Conservation (phyloP, 2,113 vertebrate genomes). For the Pedetes capensis region DNA sequence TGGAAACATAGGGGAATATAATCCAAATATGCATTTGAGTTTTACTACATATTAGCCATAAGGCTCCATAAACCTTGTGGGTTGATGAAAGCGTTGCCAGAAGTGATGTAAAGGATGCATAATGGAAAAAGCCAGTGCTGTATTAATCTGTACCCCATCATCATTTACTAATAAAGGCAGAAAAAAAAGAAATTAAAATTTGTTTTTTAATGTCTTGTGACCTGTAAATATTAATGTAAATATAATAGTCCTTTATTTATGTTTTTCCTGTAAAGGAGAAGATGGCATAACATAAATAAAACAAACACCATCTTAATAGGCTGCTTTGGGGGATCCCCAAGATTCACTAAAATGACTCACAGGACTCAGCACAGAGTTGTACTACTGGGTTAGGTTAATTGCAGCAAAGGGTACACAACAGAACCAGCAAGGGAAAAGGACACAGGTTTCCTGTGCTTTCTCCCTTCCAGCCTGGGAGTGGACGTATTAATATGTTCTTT, state of each 20-base stretch:
- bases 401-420: background rate
- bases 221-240: constrained; percentile 70
- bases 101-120: too few species aligned
- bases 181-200: too few species aligned
- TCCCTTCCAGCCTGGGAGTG: background rate
- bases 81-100: too few species aligned
- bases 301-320: constrained; percentile 15
- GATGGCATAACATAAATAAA: constrained; percentile 30
- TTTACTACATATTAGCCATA: too few species aligned
- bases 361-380: background rate
- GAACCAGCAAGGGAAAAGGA: background rate
- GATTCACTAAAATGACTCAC: background rate
- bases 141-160: too few species aligned
- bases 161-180: too few species aligned
- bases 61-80: too few species aligned
- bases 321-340: background rate
- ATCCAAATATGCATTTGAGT: too few species aligned
- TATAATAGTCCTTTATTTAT: constrained; percentile 60
- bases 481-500: background rate
- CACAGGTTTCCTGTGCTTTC: background rate
- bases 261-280: constrained; percentile 46
- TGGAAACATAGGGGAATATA: too few species aligned
- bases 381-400: background rate
- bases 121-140: too few species aligned
- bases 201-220: constrained; percentile 63